Evolutionary conservation across 2,113 vertebrate species (phyloP).

Genomic region (Ptilorrhoa leucosticta): DNA sequence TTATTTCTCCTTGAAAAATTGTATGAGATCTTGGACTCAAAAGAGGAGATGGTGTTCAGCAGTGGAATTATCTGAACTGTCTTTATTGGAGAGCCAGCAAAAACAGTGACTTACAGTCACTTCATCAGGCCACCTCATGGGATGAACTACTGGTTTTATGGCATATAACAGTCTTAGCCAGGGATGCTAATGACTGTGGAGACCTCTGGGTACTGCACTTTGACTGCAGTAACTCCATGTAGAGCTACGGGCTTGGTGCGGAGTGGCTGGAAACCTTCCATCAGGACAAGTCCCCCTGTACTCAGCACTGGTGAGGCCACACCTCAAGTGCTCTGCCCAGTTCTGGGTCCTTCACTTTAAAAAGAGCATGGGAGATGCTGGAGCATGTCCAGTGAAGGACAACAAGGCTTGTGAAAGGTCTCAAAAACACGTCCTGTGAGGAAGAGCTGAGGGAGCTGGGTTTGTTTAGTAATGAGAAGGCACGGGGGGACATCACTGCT

Average conservation of each 20-base stretch:
- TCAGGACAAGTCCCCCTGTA: too few species aligned
- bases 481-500: fast-evolving
- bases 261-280: background rate
- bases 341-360: background rate
- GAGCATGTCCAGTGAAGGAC: background rate
- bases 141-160: background rate
- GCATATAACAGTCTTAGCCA: background rate
- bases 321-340: too few species aligned
- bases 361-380: background rate
- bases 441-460: background rate
- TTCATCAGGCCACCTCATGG: background rate
- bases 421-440: background rate
- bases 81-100: background rate
- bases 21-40: background rate
- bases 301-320: background rate
- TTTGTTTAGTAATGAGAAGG: background rate
- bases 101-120: background rate
- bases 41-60: background rate
- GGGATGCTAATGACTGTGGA: background rate
- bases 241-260: fast-evolving
- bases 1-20: background rate
- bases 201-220: background rate
- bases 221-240: background rate
- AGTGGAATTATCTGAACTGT: background rate
- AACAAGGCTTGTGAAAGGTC: background rate